Conservation (phyloP, 2,888 invertebrate species). For the Griposia aprilina region DNA sequence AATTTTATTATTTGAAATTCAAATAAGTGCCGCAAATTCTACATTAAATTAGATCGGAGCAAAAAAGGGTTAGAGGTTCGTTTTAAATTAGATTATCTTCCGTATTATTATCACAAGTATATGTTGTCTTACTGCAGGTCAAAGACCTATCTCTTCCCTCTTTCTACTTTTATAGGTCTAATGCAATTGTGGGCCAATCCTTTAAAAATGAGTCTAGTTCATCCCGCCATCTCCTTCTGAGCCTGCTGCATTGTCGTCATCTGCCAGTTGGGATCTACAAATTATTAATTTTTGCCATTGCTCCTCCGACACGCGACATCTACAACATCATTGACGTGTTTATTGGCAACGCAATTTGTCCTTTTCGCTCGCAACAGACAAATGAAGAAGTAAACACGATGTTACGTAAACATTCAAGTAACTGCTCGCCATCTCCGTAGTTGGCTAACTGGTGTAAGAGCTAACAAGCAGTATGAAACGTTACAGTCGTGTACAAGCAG, state of each 20-base stretch:
- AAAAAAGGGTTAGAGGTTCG: background rate
- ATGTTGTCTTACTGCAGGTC: too few relatives aligned
- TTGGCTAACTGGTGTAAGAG: conserved; percentile 32
- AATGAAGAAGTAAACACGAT: background rate
- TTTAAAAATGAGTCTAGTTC: background rate
- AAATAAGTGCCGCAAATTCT: background rate
- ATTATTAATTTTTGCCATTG: background rate
- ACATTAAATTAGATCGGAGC: background rate
- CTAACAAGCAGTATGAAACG: background rate
- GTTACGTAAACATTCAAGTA: background rate
- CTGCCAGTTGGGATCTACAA: background rate
- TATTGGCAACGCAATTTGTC: too few relatives aligned
- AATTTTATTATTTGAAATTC: conserved; percentile 5
- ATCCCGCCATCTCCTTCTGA: background rate
- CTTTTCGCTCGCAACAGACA: too few relatives aligned
- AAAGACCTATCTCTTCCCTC: too few relatives aligned
- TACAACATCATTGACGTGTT: background rate
- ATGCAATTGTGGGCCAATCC: background rate
- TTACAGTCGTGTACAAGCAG: conserved; percentile 32
- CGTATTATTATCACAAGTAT: too few relatives aligned
- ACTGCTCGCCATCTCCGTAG: background rate
- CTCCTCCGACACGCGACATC: background rate
- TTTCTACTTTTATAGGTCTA: background rate
- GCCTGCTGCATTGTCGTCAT: background rate
- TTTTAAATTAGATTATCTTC: background rate